Conservation (phyloP, 2,797 vertebrate species). For the Alfaro cultratus region DNA sequence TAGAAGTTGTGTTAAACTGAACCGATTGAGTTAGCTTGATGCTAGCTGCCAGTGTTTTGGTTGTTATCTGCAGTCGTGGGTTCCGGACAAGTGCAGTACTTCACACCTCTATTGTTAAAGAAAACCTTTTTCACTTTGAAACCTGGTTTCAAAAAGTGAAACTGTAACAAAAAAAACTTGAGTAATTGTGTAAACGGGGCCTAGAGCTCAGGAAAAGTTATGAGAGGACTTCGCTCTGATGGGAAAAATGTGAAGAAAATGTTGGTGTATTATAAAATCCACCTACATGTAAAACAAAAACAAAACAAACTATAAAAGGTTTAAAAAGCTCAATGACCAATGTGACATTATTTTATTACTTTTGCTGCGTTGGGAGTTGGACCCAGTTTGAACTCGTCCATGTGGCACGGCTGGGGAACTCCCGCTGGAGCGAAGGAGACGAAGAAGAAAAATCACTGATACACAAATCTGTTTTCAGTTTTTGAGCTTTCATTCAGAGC, state of each 20-base stretch:
- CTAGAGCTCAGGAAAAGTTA: background rate
- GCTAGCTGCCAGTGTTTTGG: background rate
- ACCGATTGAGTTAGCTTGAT: background rate
- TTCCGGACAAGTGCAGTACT: background rate
- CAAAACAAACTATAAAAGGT: background rate
- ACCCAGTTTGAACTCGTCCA: background rate
- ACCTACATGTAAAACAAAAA: background rate
- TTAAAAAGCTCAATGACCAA: background rate
- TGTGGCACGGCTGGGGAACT: background rate
- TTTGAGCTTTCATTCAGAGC: background rate
- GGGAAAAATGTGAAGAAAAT: background rate
- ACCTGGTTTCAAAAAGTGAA: background rate
- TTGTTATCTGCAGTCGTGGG: background rate
- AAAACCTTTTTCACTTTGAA: background rate
- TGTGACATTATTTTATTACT: background rate
- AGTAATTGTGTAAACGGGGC: background rate
- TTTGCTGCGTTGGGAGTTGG: background rate
- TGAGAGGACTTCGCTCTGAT: background rate
- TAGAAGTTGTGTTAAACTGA: background rate
- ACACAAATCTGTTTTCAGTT: slow-evolving; percentile 7
- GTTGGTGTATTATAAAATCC: background rate
- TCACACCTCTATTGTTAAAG: background rate
- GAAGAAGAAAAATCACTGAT: background rate
- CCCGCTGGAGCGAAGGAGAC: background rate
- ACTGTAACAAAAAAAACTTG: background rate